These are phyloP conservation scores for Hermaeophaga mercurialis DNA, from an alignment of 2,888 invertebrate genomes.

Conservation along the genomic window DNA sequence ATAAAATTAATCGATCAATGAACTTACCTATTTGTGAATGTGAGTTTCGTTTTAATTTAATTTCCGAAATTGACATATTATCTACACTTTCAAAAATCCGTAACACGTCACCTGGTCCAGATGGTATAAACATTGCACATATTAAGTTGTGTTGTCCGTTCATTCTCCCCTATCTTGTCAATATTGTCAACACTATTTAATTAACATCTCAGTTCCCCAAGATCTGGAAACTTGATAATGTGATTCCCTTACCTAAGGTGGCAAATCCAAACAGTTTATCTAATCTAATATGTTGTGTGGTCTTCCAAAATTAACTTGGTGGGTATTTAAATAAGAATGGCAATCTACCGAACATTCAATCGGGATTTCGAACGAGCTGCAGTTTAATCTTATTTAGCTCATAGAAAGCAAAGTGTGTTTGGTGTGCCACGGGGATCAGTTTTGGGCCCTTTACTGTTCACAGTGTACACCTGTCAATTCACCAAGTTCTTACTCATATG, in stretches of 20 bases:
- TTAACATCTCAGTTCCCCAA: background rate
- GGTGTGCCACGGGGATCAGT: background rate
- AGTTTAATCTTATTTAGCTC: background rate
- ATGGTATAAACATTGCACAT: too few species aligned
- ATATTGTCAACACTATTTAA: conserved; percentile 3
- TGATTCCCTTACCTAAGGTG: background rate
- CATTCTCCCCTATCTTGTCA: background rate
- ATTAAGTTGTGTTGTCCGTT: too few species aligned
- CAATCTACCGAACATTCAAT: background rate
- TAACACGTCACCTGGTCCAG: too few species aligned
- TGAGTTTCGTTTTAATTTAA: too few species aligned
- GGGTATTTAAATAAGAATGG: background rate
- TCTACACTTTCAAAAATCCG: too few species aligned
- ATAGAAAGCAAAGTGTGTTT: background rate
- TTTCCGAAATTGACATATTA: too few species aligned
- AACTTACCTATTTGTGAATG: too few species aligned
- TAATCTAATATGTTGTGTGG: background rate
- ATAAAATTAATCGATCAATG: too few species aligned
- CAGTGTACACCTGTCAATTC: too few species aligned
- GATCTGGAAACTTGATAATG: conserved; percentile 1
- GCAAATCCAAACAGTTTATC: background rate
- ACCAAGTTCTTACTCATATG: background rate
- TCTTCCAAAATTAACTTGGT: background rate
- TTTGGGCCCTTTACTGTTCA: too few species aligned
- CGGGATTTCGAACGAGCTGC: background rate